Evolutionary conservation across 2,888 invertebrate genomes (phyloP).

Genomic region (Nephrocerus scutellatus): DNA sequence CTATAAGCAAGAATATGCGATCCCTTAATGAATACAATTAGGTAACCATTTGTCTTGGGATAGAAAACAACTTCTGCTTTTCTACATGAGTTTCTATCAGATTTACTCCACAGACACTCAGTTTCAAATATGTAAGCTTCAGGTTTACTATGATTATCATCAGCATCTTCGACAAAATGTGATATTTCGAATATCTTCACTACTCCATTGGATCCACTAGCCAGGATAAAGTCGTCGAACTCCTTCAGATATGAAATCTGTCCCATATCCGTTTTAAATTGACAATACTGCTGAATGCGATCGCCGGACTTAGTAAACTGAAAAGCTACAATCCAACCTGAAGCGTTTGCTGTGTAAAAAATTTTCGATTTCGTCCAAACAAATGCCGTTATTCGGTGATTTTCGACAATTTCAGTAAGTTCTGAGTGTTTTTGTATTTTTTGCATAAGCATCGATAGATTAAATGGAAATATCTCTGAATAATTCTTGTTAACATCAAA

Average conservation of each 20-base stretch:
- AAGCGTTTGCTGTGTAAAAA: conserved; percentile 33
- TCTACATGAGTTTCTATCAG: conserved; percentile 34
- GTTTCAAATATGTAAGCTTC: conserved; percentile 19
- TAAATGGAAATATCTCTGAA: conserved; percentile 19
- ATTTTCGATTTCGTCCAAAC: conserved; percentile 26
- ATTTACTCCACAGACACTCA: conserved; percentile 33
- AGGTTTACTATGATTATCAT: not conserved
- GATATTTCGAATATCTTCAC: conserved; percentile 29
- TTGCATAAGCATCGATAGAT: no score
- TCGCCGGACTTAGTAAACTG: conserved; percentile 11
- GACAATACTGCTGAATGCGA: conserved; percentile 16
- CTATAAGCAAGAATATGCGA: conserved; percentile 36
- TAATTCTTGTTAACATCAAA: conserved; percentile 21
- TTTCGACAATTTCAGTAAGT: conserved; percentile 31
- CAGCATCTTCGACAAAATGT: not conserved
- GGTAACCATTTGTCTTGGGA: conserved; percentile 23
- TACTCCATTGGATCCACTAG: conserved; percentile 30
- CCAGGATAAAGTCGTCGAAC: conserved; percentile 29
- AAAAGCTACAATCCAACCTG: conserved; percentile 33
- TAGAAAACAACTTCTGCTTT: conserved; percentile 26
- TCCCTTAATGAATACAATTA: conserved; percentile 33
- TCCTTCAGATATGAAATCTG: conserved; percentile 28
- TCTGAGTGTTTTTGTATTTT: conserved; percentile 23
- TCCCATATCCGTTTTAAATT: conserved; percentile 27
- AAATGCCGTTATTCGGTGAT: conserved; percentile 34